Conservation (phyloP, 2,888 invertebrate genomes). For the Lepetodrilus schrolli region DNA sequence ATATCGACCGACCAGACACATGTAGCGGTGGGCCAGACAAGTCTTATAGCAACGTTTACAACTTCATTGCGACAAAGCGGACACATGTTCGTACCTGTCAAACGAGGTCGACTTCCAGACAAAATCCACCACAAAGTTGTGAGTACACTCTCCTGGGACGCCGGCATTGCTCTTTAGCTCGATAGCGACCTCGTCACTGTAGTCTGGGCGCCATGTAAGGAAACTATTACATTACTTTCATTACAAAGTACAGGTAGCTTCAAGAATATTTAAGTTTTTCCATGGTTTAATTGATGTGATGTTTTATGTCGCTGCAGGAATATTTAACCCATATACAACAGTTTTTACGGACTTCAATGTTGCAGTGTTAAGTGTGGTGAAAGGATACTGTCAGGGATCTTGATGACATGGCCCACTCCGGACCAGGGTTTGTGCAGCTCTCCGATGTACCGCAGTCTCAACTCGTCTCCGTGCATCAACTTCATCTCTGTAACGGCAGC, state of each 20-base stretch:
- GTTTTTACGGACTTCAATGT: background rate
- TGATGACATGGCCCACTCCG: constrained; percentile 97
- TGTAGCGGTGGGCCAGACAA: background rate
- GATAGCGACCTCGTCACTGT: constrained; percentile 97
- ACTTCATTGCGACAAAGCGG: no score
- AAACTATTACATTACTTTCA: background rate
- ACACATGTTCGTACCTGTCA: constrained; percentile 83
- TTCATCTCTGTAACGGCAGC: constrained; percentile 86
- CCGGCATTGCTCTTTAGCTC: constrained; percentile 94
- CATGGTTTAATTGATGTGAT: background rate
- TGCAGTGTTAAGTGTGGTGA: background rate
- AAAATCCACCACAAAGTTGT: constrained; percentile 98
- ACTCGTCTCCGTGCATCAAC: constrained; percentile 98
- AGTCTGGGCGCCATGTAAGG: constrained; percentile 78
- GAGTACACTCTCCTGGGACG: constrained; percentile 93
- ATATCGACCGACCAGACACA: background rate
- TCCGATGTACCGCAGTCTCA: constrained; percentile 90
- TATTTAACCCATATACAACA: no score
- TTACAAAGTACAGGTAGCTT: background rate
- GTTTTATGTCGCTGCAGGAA: no score
- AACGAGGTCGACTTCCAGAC: constrained; percentile 99
- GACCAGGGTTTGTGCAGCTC: constrained; percentile 96
- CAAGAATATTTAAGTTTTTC: background rate
- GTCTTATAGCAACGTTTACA: no score
- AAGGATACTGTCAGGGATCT: constrained; percentile 78